phyloP scores from a whole-genome alignment of 2,113 vertebrate species.

The Falcunculus frontatus region DNA sequence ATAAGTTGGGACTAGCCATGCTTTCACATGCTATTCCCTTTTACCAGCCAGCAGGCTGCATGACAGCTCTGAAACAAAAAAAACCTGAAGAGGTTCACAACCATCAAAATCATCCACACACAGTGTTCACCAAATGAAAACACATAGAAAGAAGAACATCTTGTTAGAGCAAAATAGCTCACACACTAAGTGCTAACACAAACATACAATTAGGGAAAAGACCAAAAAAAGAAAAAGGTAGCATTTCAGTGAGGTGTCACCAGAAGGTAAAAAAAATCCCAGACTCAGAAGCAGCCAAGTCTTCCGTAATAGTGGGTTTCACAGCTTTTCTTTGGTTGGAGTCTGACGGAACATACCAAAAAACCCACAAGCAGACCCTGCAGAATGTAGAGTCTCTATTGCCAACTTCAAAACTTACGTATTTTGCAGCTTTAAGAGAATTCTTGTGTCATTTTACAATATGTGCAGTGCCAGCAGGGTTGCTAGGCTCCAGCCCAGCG shows the following conservation, averaged over 20 bases:
- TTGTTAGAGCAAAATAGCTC: neutral
- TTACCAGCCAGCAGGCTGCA: neutral
- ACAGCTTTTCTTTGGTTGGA: neutral
- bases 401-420: neutral
- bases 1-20: neutral
- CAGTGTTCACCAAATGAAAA: neutral
- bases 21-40: neutral
- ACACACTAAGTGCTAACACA: neutral
- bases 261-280: fast-evolving
- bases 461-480: neutral
- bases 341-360: neutral
- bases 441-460: conserved; percentile 24
- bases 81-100: neutral
- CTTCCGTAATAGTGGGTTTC: neutral
- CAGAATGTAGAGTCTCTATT: neutral
- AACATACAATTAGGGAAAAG: neutral
- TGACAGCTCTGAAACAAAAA: neutral
- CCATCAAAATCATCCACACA: neutral
- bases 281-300: neutral
- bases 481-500: neutral
- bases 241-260: neutral
- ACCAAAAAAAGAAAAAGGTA: neutral
- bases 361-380: neutral
- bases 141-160: neutral
- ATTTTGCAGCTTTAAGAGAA: conserved; percentile 39